A percentile compares a stretch with the other conserved stretches of the same genome.
phyloP scores from a whole-genome alignment of 2,888 invertebrate species.

The Nomada ferruginata region DNA sequence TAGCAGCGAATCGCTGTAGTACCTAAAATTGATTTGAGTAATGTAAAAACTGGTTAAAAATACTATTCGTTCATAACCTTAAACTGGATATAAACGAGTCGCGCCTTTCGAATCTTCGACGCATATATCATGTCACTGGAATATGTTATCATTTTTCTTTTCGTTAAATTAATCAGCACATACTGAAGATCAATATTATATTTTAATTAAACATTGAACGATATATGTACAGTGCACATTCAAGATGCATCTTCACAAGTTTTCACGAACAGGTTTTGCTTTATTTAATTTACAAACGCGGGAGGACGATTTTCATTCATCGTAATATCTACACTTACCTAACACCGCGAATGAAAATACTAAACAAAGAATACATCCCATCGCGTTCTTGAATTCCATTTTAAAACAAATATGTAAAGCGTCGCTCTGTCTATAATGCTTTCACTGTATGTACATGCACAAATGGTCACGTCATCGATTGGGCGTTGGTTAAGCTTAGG shows the following conservation, averaged over 20 bases:
- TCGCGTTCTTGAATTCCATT: slow-evolving; percentile 26
- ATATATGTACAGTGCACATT: too few species aligned
- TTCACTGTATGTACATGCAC: slow-evolving; percentile 26
- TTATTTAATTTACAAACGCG: too few species aligned
- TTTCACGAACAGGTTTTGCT: too few species aligned
- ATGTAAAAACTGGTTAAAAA: background rate
- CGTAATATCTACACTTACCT: slow-evolving; percentile 64
- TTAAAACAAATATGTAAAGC: background rate
- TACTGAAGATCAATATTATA: too few species aligned
- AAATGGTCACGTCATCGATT: slow-evolving; percentile 72
- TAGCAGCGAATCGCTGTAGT: slow-evolving; percentile 92
- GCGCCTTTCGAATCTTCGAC: background rate
- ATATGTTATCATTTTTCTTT: too few species aligned
- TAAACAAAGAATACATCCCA: slow-evolving; percentile 30
- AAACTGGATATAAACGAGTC: slow-evolving; percentile 6
- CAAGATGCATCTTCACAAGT: too few species aligned
- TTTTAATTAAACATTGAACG: too few species aligned
- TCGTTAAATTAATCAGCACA: too few species aligned
- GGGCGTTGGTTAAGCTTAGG: slow-evolving; percentile 72
- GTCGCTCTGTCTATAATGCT: slow-evolving; percentile 1
- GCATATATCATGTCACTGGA: background rate
- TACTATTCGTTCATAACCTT: slow-evolving; percentile 20
- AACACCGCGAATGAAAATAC: slow-evolving; percentile 39
- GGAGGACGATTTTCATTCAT: background rate
- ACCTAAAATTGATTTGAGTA: slow-evolving; percentile 36